Conservation (phyloP, 2,113 vertebrate species). For the Mungos mungo region DNA sequence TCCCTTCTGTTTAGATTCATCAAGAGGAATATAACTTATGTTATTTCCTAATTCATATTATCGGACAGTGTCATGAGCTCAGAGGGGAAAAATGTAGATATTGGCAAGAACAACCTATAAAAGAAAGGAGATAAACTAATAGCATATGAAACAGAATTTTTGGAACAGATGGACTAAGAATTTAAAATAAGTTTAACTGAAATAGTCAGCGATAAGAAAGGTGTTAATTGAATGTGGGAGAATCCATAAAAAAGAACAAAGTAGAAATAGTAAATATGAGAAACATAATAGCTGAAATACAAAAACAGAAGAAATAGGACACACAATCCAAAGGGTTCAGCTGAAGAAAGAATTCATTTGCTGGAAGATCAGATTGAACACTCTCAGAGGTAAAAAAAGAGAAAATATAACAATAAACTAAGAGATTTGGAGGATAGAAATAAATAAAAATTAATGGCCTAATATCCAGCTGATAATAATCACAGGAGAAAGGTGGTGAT, state of each 20-base stretch:
- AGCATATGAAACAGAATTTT: not conserved
- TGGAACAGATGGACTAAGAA: not conserved
- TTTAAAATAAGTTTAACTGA: constrained; percentile 31
- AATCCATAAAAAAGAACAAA: not conserved
- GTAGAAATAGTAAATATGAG: constrained; percentile 1
- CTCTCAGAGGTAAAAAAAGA: not conserved
- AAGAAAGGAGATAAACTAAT: not conserved
- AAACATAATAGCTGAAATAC: not conserved
- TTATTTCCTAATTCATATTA: not conserved
- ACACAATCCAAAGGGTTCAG: not conserved
- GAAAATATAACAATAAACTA: not conserved
- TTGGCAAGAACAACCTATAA: not conserved
- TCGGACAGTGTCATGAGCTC: not conserved
- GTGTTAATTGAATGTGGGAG: not conserved
- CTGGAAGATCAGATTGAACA: not conserved
- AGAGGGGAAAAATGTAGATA: not conserved
- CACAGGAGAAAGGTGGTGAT: not conserved
- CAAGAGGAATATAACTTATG: not conserved
- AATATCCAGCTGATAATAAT: not conserved
- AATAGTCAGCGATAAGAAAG: not conserved
- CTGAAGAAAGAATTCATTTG: constrained; percentile 5
- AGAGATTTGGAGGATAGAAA: not conserved
- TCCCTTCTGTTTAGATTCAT: not conserved
- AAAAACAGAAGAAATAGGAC: not conserved
- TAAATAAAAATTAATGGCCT: not conserved